Conservation (phyloP, 2,797 vertebrate species). For the Gambusia yucatana region DNA sequence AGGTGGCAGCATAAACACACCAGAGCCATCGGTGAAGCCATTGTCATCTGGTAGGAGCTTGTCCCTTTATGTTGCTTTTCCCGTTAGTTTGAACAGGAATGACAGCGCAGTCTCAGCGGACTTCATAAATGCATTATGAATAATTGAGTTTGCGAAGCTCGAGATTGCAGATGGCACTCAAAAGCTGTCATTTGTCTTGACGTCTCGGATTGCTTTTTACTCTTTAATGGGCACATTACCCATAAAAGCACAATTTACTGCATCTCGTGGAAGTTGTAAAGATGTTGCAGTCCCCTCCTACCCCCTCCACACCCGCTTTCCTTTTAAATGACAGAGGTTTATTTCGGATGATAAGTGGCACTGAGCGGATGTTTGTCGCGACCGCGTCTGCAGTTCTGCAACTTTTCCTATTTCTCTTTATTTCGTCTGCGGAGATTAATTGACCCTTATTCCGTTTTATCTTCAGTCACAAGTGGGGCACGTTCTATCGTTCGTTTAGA, state of each 20-base stretch:
- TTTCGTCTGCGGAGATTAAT: slow-evolving; percentile 42
- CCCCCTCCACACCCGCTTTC: background rate
- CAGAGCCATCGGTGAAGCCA: slow-evolving; percentile 25
- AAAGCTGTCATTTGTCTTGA: slow-evolving; percentile 84
- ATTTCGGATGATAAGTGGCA: slow-evolving; percentile 58
- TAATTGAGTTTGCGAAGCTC: slow-evolving; percentile 83
- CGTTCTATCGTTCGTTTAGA: slow-evolving; percentile 27
- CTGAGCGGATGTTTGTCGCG: slow-evolving; percentile 20
- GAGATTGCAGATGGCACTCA: slow-evolving; percentile 84
- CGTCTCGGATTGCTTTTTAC: slow-evolving; percentile 80
- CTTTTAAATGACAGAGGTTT: slow-evolving; percentile 61
- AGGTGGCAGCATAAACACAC: slow-evolving; percentile 75
- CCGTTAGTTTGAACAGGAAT: slow-evolving; percentile 73
- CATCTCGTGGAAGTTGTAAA: slow-evolving; percentile 77
- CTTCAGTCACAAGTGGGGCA: slow-evolving; percentile 61
- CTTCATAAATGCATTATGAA: slow-evolving; percentile 84
- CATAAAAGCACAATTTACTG: slow-evolving; percentile 80
- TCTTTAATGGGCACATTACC: slow-evolving; percentile 83
- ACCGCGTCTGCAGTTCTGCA: slow-evolving; percentile 25
- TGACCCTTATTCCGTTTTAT: slow-evolving; percentile 48
- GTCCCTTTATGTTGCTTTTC: slow-evolving; percentile 75
- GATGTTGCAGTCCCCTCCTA: slow-evolving; percentile 38
- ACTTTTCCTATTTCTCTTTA: slow-evolving; percentile 33
- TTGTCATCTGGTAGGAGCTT: slow-evolving; percentile 60
- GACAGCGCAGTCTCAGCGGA: slow-evolving; percentile 80